Conservation (phyloP, 2,113 vertebrate genomes). For the Hippocampus mohnikei region DNA sequence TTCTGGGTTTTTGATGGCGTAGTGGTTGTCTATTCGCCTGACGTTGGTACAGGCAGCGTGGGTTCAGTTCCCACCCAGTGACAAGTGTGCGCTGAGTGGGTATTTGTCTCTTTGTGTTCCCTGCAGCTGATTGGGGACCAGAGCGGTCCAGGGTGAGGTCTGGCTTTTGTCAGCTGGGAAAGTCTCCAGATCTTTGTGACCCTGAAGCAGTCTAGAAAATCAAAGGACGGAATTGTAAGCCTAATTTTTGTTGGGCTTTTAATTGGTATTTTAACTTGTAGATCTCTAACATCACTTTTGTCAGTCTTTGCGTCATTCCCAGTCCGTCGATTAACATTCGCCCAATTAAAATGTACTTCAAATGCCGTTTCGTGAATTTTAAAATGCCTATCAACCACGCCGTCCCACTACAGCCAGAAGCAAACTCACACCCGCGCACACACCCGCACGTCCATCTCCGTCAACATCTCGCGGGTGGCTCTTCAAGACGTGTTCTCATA, state of each 20-base stretch:
- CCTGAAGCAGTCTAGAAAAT: too few relatives aligned
- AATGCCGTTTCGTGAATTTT: neutral
- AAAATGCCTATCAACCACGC: slow-evolving; percentile 18
- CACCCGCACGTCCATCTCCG: slow-evolving; percentile 24
- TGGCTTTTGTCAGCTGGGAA: neutral
- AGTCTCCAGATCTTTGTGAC: too few relatives aligned
- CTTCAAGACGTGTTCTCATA: slow-evolving; percentile 38
- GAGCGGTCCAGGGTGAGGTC: neutral
- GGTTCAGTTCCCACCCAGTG: neutral
- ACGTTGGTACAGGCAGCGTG: neutral
- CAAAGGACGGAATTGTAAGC: too few relatives aligned
- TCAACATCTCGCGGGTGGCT: slow-evolving; percentile 41
- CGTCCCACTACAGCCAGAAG: slow-evolving; percentile 26
- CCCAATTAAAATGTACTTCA: neutral
- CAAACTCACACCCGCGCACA: slow-evolving; percentile 34
- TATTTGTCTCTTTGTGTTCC: neutral
- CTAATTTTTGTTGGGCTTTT: too few relatives aligned
- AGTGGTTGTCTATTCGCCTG: neutral
- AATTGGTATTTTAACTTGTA: too few relatives aligned
- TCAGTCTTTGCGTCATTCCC: neutral
- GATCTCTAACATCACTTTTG: neutral
- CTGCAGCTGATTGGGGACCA: neutral
- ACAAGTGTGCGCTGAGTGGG: neutral
- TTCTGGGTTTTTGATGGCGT: neutral
- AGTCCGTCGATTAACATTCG: neutral